These are phyloP conservation scores for Excalfactoria chinensis DNA, from an alignment of 2,113 vertebrate genomes.

Conservation along the genomic window DNA sequence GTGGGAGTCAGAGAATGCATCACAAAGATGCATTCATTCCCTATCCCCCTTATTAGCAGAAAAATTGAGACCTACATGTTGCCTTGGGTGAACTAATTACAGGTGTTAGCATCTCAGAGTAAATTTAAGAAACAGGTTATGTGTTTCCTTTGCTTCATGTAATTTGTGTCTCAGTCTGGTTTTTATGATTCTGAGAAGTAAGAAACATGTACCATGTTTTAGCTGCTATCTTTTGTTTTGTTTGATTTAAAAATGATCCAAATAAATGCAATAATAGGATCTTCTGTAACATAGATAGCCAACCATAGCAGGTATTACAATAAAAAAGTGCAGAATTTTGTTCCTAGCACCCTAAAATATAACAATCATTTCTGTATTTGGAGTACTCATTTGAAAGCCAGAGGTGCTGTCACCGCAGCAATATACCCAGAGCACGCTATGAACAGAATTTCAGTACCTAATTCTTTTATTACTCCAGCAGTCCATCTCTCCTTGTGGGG, in stretches of 20 bases:
- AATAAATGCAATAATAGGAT: neutral
- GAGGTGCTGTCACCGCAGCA: neutral
- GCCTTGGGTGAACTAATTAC: neutral
- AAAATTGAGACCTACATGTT: neutral
- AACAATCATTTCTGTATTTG: neutral
- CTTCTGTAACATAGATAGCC: neutral
- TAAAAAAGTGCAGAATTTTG: neutral
- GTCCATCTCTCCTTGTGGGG: neutral
- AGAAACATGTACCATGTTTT: neutral
- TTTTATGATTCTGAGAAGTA: neutral
- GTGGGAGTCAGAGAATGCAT: neutral
- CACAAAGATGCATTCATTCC: neutral
- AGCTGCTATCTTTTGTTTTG: neutral
- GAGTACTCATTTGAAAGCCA: neutral
- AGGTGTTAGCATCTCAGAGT: neutral
- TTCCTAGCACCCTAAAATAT: neutral
- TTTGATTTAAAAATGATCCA: neutral
- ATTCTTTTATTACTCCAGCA: neutral
- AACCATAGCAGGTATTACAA: neutral
- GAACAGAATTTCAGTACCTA: slow-evolving; percentile 1
- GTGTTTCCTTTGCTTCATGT: neutral
- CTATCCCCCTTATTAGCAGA: neutral
- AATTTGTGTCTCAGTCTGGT: neutral
- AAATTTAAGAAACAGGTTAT: neutral
- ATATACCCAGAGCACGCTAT: neutral